Conservation (phyloP, 30 jellyfish, hydroid and myxozoan genomes). For the Nemopilema nomurai region DNA sequence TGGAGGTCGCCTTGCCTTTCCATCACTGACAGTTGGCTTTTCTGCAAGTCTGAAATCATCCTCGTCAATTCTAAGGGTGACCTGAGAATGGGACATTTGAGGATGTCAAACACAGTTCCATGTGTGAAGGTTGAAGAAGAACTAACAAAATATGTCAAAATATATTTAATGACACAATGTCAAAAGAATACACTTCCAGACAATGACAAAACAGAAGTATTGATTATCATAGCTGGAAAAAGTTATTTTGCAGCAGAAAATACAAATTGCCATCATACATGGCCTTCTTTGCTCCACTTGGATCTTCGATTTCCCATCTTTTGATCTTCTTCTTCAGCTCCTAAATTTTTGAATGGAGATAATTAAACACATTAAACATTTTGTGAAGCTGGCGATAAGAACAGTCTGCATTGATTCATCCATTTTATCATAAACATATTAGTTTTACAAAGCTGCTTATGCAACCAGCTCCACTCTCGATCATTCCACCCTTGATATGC, state of each 20-base stretch:
- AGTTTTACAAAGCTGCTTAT: too few relatives aligned
- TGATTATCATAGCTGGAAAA: neutral
- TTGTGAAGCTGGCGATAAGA: neutral
- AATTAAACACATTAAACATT: neutral
- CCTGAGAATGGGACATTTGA: constrained; percentile 19
- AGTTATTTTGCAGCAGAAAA: too few relatives aligned
- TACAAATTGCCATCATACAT: constrained; percentile 24
- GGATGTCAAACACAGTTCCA: too few relatives aligned
- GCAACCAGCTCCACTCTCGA: too few relatives aligned
- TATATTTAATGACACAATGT: too few relatives aligned
- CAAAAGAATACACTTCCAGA: too few relatives aligned
- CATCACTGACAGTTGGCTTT: constrained; percentile 58
- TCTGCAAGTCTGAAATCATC: constrained; percentile 80
- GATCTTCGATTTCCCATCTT: constrained; percentile 72
- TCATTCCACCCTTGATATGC: too few relatives aligned
- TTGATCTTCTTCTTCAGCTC: constrained; percentile 51
- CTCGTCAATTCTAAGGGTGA: constrained; percentile 78
- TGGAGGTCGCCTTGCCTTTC: constrained; percentile 67
- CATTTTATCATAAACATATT: too few relatives aligned
- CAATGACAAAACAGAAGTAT: too few relatives aligned
- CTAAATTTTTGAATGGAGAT: constrained; percentile 5
- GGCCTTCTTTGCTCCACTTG: constrained; percentile 58
- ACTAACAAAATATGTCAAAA: too few relatives aligned
- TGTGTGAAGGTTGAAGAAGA: too few relatives aligned
- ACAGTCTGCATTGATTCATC: neutral